Percentiles rank a stretch among this genome's conserved stretches.
phyloP scores from a whole-genome alignment of 2,113 vertebrate species.

The Dasyornis broadbenti region DNA sequence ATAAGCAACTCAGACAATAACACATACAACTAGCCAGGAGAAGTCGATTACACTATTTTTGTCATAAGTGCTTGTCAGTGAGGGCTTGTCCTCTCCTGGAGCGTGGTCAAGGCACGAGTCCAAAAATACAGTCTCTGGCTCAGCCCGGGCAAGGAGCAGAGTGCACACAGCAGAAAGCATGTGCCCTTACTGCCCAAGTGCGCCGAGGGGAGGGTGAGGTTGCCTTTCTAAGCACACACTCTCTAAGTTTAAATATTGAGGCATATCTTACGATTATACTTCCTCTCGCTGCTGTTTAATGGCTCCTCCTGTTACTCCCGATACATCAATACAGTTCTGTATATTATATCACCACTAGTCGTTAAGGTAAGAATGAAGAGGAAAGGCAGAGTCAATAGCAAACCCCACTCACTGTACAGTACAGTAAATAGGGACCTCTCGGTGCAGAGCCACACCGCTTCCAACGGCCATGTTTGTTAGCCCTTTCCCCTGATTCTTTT shows the following conservation, averaged over 20 bases:
- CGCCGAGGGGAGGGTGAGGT: background rate
- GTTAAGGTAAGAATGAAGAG: constrained; percentile 69
- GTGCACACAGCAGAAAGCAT: background rate
- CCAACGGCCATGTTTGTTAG: constrained; percentile 76
- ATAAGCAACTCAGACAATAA: background rate
- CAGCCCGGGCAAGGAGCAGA: background rate
- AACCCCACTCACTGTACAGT: constrained; percentile 60
- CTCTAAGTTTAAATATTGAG: constrained; percentile 62
- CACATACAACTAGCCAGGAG: constrained; percentile 13
- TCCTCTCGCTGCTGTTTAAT: constrained; percentile 59
- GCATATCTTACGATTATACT: constrained; percentile 55
- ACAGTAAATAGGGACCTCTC: constrained; percentile 69
- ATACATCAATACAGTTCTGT: constrained; percentile 71
- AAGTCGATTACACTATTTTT: constrained; percentile 46
- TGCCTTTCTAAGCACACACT: constrained; percentile 20
- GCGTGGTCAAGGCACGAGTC: constrained; percentile 49
- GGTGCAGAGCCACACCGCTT: constrained; percentile 62
- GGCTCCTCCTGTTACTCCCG: constrained; percentile 74
- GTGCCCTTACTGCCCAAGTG: constrained; percentile 11
- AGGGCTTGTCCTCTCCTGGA: constrained; percentile 37
- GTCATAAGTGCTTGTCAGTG: constrained; percentile 21
- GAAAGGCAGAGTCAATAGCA: constrained; percentile 63
- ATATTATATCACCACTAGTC: constrained; percentile 69
- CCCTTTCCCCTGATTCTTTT: constrained; percentile 64
- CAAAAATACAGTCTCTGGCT: background rate